phyloP scores from a whole-genome alignment of 2,888 invertebrate genomes.

The Bombylius discolor region DNA sequence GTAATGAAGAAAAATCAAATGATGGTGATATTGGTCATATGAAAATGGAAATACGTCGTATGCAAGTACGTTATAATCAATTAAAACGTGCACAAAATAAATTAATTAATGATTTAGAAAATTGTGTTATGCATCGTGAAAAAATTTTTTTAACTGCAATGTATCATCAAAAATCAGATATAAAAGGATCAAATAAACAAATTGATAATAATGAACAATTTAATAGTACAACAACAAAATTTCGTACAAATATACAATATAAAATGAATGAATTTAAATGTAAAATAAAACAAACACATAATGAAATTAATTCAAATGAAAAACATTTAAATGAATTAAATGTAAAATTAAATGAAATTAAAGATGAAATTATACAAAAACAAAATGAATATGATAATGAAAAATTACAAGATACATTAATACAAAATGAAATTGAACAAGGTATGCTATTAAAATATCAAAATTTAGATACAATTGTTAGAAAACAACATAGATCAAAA shows the following conservation, averaged over 20 bases:
- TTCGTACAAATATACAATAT: constrained; percentile 40
- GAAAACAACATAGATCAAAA: constrained; percentile 55
- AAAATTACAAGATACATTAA: constrained; percentile 20
- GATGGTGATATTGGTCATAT: constrained; percentile 62
- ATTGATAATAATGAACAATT: no score
- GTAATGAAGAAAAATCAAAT: constrained; percentile 49
- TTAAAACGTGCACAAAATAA: constrained; percentile 32
- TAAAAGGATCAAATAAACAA: constrained; percentile 5
- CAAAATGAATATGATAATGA: constrained; percentile 24
- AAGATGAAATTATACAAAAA: constrained; percentile 21
- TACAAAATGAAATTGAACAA: constrained; percentile 34
- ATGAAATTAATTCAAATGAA: constrained; percentile 25
- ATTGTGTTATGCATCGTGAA: constrained; percentile 50
- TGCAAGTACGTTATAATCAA: constrained; percentile 49
- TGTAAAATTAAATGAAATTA: constrained; percentile 20
- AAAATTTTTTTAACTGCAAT: constrained; percentile 46
- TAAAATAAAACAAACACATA: constrained; percentile 42
- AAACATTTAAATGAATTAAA: constrained; percentile 21
- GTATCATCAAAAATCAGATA: constrained; percentile 41
- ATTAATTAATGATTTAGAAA: constrained; percentile 47
- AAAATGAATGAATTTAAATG: constrained; percentile 46
- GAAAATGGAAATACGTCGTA: constrained; percentile 70
- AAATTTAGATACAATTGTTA: constrained; percentile 46
- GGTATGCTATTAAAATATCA: constrained; percentile 29
- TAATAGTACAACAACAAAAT: constrained; percentile 19